These are phyloP conservation scores for Procapra przewalskii DNA, from an alignment of 2,113 vertebrate genomes.

Conservation along the genomic window DNA sequence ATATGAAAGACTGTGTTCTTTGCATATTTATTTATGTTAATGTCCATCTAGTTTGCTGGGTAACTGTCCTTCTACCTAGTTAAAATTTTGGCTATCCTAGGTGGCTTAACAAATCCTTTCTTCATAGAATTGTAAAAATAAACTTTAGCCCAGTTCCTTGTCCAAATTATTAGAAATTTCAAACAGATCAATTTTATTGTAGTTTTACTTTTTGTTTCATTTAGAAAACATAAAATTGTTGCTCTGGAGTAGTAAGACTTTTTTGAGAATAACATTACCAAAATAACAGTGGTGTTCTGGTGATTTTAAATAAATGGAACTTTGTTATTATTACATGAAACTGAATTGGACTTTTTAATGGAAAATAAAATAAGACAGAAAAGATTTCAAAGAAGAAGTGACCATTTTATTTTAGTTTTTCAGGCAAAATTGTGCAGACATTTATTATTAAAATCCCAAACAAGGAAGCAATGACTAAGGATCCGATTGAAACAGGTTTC, in stretches of 20 bases:
- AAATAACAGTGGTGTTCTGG: constrained; percentile 64
- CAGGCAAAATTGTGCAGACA: constrained; percentile 3
- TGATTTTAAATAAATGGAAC: constrained; percentile 69
- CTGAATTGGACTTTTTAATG: constrained; percentile 65
- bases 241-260: constrained; percentile 70
- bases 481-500: neutral
- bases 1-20: neutral
- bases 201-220: constrained; percentile 59
- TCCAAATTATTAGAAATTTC: constrained; percentile 48
- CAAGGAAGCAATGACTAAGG: constrained; percentile 6
- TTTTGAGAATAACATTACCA: constrained; percentile 73
- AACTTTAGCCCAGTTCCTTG: neutral
- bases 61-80: constrained; percentile 31
- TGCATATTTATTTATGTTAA: constrained; percentile 36
- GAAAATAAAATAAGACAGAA: constrained; percentile 60
- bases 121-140: constrained; percentile 22
- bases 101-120: constrained; percentile 3
- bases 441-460: constrained; percentile 27
- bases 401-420: constrained; percentile 26
- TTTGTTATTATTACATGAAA: constrained; percentile 64
- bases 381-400: constrained; percentile 49
- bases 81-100: constrained; percentile 42
- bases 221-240: constrained; percentile 73
- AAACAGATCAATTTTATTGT: constrained; percentile 18
- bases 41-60: constrained; percentile 21